These are phyloP conservation scores for Microplitis deprimator DNA, from an alignment of 2,888 invertebrate species.

Conservation along the genomic window DNA sequence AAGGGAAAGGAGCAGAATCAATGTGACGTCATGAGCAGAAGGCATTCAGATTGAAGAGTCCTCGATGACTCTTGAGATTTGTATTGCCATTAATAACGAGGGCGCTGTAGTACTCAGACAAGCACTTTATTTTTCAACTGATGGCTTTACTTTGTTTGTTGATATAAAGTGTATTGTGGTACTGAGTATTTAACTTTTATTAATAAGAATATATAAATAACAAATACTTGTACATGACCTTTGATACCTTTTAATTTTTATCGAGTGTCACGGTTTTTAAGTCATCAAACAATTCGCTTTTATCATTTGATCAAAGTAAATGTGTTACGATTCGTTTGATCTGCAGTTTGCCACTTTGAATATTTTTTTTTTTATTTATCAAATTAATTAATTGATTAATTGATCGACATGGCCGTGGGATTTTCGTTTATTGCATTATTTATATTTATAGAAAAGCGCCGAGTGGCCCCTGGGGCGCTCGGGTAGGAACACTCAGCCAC, in stretches of 20 bases:
- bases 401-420: neutral
- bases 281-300: no score
- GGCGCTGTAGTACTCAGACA: constrained; percentile 45
- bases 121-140: constrained; percentile 26
- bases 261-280: no score
- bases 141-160: neutral
- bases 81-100: constrained; percentile 71
- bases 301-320: no score
- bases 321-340: no score
- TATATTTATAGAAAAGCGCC: constrained; percentile 2
- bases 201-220: no score
- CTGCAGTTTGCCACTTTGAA: no score
- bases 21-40: constrained; percentile 70
- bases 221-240: no score
- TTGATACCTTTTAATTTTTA: no score
- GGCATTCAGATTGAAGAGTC: constrained; percentile 71
- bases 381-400: no score
- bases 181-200: no score
- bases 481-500: constrained; percentile 56
- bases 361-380: no score
- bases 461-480: constrained; percentile 25
- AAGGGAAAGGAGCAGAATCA: constrained; percentile 18
- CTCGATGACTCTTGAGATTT: constrained; percentile 71
- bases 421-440: neutral
- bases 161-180: no score